Evolutionary conservation across 2,797 vertebrate genomes (phyloP).

Genomic region (Sebastes steindachneri): DNA sequence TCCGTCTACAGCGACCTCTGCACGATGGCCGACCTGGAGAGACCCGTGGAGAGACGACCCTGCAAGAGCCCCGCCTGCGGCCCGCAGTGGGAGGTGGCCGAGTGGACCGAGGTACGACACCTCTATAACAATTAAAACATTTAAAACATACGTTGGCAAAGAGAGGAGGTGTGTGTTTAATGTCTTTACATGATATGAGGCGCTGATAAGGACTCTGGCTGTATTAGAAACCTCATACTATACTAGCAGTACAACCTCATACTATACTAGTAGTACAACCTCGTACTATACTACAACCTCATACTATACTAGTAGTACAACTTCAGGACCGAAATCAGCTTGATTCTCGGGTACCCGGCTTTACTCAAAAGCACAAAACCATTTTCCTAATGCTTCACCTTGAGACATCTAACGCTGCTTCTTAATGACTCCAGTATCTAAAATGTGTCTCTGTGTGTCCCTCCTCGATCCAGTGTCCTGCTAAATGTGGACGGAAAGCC

Average conservation of each 20-base stretch:
- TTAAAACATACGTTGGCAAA: background rate
- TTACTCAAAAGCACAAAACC: too few relatives aligned
- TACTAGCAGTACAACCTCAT: too few relatives aligned
- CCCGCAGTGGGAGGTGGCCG: constrained; percentile 98
- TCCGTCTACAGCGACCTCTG: constrained; percentile 97
- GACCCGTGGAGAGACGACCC: constrained; percentile 89
- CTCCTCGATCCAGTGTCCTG: constrained; percentile 85
- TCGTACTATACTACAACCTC: too few relatives aligned
- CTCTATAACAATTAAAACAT: background rate
- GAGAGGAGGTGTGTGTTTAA: background rate
- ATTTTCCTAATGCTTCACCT: background rate
- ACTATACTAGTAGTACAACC: too few relatives aligned
- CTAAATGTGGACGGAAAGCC: constrained; percentile 89
- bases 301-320: too few relatives aligned
- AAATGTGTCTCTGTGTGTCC: background rate
- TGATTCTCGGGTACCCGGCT: too few relatives aligned
- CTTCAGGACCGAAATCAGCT: too few relatives aligned
- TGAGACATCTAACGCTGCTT: background rate
- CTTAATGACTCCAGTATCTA: background rate
- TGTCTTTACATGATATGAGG: background rate
- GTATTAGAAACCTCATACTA: too few relatives aligned
- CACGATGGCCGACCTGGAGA: constrained; percentile 89
- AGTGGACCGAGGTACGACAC: constrained; percentile 91
- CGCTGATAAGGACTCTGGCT: background rate
- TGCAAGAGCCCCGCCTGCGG: constrained; percentile 95